Base-by-base conservation (phyloP, 1,140 invertebrate genomes). In the Meloidogyne hapla region DNA sequence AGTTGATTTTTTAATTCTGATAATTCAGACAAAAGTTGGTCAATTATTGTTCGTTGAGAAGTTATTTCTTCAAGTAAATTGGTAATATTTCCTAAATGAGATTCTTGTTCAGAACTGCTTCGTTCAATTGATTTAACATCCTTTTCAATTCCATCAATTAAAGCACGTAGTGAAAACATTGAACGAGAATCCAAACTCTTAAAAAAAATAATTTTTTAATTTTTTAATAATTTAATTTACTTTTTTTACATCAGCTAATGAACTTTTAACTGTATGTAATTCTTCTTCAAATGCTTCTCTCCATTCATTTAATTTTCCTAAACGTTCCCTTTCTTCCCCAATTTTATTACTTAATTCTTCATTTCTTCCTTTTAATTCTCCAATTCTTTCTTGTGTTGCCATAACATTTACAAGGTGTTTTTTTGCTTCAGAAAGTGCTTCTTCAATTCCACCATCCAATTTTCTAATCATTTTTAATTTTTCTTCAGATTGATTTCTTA, bases 401-500 rank as follows among this genome's bases (percentile, higher is more conserved):
- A 56, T n/a, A 56, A 56, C 48, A 56, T 56, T 56, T n/a, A 8
- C 18, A 21, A n/a, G 74, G 76, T 73, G 26, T 69, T 48, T 23
- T 38, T 42, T n/a, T n/a, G 71, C 56, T 61, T 63, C 21, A 64
- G 21, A 61, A 23, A 71, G 21, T 12, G 48, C 68, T 10, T 25
- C 69, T 28, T 12, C 15, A 77, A 42, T 38, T 9, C 64, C 42
- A 9, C 25, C 21, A 45, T 48, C 66, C 25, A 64, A n/a, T 48
- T 81, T 45, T 15, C 65, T n/a, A 63, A 79, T 80, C 61, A 25
- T 25, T 28, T 77, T 63, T 65, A 83, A 25, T 40, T 68, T 74
- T 63, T n/a, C 25, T 40, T 84, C 80, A 4, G 81, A 83, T 28
- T 83, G 74, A 13, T 23, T 70, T 56, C 82, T 69, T 62, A 84